Conservation (phyloP, 2,888 invertebrate species). For the Halocaridina rubra region DNA sequence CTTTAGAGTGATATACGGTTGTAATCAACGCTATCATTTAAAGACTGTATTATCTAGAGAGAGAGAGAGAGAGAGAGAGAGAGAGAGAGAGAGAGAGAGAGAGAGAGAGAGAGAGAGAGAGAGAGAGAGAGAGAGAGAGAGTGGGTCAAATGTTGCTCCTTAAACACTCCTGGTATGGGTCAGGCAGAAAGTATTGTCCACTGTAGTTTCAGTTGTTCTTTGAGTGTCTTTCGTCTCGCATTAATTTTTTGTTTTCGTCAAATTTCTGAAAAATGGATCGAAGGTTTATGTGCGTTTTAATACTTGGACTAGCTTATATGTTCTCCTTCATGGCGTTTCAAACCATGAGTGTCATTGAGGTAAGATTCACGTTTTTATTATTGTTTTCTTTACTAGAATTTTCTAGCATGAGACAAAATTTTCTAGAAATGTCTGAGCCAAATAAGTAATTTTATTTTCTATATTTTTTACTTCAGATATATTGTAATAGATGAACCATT, state of each 20-base stretch:
- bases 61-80: constrained; percentile 9
- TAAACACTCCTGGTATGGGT: background rate
- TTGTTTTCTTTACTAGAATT: too few relatives aligned
- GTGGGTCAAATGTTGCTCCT: too few relatives aligned
- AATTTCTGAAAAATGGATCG: background rate
- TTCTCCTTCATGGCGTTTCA: background rate
- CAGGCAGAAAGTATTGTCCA: background rate
- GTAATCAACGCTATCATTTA: too few relatives aligned
- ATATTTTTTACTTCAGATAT: too few relatives aligned
- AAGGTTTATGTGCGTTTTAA: background rate
- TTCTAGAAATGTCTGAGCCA: too few relatives aligned
- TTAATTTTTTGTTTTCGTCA: background rate
- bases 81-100: constrained; percentile 2
- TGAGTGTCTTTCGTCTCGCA: background rate
- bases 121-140: background rate
- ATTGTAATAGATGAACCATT: too few relatives aligned
- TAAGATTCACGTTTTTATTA: too few relatives aligned
- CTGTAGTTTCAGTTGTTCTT: background rate
- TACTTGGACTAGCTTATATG: constrained; percentile 23
- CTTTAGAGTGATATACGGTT: too few relatives aligned
- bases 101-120: background rate
- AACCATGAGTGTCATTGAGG: constrained; percentile 18
- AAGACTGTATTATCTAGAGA: too few relatives aligned
- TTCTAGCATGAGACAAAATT: too few relatives aligned
- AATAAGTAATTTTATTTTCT: too few relatives aligned